Percentiles rank a stretch among this genome's conserved stretches.
Conservation (phyloP, 2,888 invertebrate species). For the Eristalis arbustorum region DNA sequence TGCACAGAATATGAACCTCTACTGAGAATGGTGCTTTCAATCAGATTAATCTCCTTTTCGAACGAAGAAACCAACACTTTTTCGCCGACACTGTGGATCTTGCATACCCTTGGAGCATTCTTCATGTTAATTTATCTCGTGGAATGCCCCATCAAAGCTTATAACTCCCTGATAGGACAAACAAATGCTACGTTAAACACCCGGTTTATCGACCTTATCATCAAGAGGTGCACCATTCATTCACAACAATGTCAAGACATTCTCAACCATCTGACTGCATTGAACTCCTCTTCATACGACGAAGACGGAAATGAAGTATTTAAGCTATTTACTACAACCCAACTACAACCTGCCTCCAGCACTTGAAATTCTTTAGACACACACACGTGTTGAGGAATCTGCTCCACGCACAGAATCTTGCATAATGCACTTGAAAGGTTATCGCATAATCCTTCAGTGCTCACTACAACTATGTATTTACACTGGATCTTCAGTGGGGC, state of each 20-base stretch:
- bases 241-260: background rate
- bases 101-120: too few relatives aligned
- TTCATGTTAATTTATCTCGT: too few relatives aligned
- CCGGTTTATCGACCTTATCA: background rate
- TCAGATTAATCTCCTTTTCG: too few relatives aligned
- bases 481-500: background rate
- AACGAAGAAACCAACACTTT: too few relatives aligned
- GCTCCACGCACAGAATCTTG: background rate
- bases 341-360: background rate
- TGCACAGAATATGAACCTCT: too few relatives aligned
- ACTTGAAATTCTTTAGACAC: background rate
- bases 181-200: background rate
- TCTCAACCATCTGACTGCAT: background rate
- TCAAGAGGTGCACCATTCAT: background rate
- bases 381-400: background rate
- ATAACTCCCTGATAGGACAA: background rate
- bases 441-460: slow-evolving; percentile 19
- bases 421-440: slow-evolving; percentile 1
- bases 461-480: background rate
- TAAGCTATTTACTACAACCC: background rate
- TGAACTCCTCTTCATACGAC: background rate
- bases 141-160: too few relatives aligned
- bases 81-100: too few relatives aligned
- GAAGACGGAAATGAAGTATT: background rate
- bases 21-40: too few relatives aligned